Percentiles rank a stretch among this genome's conserved stretches.
phyloP scores from a whole-genome alignment of 2,888 invertebrate species.

The Craniophora ligustri region DNA sequence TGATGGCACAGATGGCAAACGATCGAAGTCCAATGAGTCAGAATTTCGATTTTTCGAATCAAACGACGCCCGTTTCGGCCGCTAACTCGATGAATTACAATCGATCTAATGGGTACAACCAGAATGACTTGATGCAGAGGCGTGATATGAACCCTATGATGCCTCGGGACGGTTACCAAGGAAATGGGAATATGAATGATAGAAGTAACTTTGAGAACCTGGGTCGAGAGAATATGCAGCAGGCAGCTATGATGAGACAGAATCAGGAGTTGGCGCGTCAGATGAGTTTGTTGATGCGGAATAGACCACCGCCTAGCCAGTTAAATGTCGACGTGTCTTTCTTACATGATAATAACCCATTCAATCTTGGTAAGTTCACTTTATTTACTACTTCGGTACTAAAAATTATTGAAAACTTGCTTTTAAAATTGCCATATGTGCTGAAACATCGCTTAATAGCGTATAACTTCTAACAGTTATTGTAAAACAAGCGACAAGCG shows the following conservation, averaged over 20 bases:
- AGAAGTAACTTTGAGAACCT: constrained; percentile 72
- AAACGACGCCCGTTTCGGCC: constrained; percentile 64
- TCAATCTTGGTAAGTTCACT: constrained; percentile 78
- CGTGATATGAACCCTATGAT: constrained; percentile 74
- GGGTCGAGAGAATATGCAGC: constrained; percentile 72
- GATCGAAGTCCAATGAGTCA: constrained; percentile 72
- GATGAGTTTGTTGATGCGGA: constrained; percentile 81
- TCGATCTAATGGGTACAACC: constrained; percentile 76
- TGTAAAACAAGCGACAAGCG: too few species aligned
- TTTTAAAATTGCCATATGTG: constrained; percentile 1
- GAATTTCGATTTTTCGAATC: constrained; percentile 76
- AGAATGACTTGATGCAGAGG: constrained; percentile 76
- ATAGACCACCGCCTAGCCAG: constrained; percentile 78
- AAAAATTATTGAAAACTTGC: too few species aligned
- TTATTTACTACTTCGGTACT: not conserved
- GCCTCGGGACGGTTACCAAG: constrained; percentile 70
- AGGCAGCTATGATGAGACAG: constrained; percentile 74
- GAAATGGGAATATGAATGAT: constrained; percentile 66
- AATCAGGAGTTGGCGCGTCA: constrained; percentile 82
- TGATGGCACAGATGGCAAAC: constrained; percentile 72
- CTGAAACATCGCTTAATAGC: too few species aligned
- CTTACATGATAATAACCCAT: constrained; percentile 80
- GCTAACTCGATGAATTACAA: constrained; percentile 69
- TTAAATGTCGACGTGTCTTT: constrained; percentile 84
- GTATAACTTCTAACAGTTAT: too few species aligned